Evolutionary conservation across 2,888 invertebrate species (phyloP), one percentile per base, ranked within the genome.

Genomic region (Eilema caniola): DNA sequence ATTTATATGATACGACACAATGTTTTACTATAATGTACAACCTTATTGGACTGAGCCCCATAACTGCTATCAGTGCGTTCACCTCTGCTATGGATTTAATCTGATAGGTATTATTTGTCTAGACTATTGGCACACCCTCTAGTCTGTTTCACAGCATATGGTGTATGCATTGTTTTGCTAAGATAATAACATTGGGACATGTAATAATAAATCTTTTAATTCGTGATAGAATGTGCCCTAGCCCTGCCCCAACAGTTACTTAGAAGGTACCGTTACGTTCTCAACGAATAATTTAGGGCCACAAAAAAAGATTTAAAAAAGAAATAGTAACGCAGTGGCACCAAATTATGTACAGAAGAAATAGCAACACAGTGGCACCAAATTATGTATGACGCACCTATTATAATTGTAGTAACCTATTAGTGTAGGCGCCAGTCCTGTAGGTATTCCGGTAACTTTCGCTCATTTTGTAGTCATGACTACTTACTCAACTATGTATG

Each of bases 1-100:
- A 90, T 89, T 90, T 90, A 85, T 86, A 79, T 83, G 81, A 88
- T 85, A 82, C 70, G 75, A 72, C 64, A 76, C 74, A 70, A 71
- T 73, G 74, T 81, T 74, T 82, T 77, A 79, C 74, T 76, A 82
- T 80, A 69, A 81, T 76, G 77, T 78, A 81, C 83, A 82, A 80
- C 83, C 82, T 79, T 87, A 81, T 83, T 81, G 75, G 75, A 77
- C 71, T 79, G 57, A 28, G 57, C 56, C 66, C 62, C 73, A 77
- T 78, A 77, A 76, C 78, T 75, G 53, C 73, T 74, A 68, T 65
- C 41, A 53, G 83, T 74, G 66, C 83, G 64, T 82, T 82, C 76
- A 81, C 80, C 83, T 83, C 68, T 61, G 33, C 56, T 59, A 62
- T 57, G n/a, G 24, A 33, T 68, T 62, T 31, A 57, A 12, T 41